Percentiles rank a stretch among this genome's conserved stretches.
Conservation (phyloP, 2,888 invertebrate species). For the Meteorus colon region DNA sequence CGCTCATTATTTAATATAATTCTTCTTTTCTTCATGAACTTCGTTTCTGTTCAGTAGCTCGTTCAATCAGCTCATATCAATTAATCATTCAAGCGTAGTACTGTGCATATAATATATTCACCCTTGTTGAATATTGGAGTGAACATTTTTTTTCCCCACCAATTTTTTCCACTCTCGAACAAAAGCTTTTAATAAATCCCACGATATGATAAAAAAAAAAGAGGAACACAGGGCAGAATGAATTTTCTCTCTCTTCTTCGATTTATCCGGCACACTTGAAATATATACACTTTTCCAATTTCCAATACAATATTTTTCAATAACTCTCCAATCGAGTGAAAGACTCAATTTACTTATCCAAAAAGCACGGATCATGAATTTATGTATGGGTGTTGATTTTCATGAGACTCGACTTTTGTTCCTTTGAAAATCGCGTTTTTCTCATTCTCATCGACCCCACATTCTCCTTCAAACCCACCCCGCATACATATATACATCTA, state of each 20-base stretch:
- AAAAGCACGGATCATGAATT: slow-evolving; percentile 12
- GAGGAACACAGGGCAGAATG: neutral
- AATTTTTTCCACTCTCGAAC: neutral
- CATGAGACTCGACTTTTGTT: slow-evolving; percentile 6
- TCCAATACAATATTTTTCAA: slow-evolving; percentile 1
- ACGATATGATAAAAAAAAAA: neutral
- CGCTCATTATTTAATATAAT: slow-evolving; percentile 32
- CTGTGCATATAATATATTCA: neutral
- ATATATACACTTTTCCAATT: neutral
- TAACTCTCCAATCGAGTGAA: slow-evolving; percentile 1
- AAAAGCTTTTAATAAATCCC: neutral
- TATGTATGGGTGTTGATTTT: slow-evolving; percentile 24
- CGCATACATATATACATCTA: neutral
- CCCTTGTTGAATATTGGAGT: neutral
- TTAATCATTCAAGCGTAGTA: neutral
- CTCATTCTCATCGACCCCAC: neutral
- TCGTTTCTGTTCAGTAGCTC: slow-evolving; percentile 20
- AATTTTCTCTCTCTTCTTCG: neutral
- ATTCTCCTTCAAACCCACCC: neutral
- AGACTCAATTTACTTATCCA: slow-evolving; percentile 4
- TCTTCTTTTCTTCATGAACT: slow-evolving; percentile 28
- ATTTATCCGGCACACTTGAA: neutral
- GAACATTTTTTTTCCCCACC: neutral
- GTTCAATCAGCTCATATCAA: neutral
- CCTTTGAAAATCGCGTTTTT: slow-evolving; percentile 8